Percentiles rank a stretch among this genome's conserved stretches.
Evolutionary conservation across 2,113 vertebrate species (phyloP).

Genomic region (Hippocampus guttulatus): DNA sequence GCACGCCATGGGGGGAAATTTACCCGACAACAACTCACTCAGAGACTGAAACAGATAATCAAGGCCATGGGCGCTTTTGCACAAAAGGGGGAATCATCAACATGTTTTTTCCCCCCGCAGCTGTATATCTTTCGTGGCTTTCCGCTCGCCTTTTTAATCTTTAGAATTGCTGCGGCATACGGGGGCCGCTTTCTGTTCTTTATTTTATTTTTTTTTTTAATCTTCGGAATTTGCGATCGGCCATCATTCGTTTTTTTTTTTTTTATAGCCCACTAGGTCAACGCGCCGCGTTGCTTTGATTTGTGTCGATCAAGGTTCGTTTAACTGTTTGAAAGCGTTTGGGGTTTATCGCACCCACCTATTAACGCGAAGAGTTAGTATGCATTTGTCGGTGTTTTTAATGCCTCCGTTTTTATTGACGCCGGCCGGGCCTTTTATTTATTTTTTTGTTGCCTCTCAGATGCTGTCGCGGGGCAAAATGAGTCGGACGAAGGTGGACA

Average conservation of each 20-base stretch:
- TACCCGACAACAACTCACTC: conserved; percentile 20
- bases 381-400: not conserved
- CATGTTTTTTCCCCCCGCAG: not conserved
- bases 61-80: not conserved
- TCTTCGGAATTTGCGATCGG: not conserved
- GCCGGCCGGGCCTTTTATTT: not conserved
- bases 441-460: conserved; percentile 58
- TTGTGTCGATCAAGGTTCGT: conserved; percentile 21
- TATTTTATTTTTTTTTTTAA: conserved; percentile 1
- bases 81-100: not conserved
- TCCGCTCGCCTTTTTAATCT: conserved; percentile 15
- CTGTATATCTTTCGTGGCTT: not conserved
- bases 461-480: conserved; percentile 78
- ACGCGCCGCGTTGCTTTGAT: not conserved
- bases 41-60: conserved; percentile 24
- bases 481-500: conserved; percentile 68
- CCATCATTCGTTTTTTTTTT: not conserved
- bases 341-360: not conserved
- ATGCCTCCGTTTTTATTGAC: not conserved
- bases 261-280: not conserved
- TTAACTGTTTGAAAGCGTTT: not conserved
- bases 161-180: not conserved
- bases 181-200: conserved; percentile 13
- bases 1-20: conserved; percentile 14
- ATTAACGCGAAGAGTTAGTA: not conserved